Evolutionary conservation across 1,140 invertebrate species (phyloP), one percentile per base, ranked within the genome.

Genomic region (Antheraea mylitta): DNA sequence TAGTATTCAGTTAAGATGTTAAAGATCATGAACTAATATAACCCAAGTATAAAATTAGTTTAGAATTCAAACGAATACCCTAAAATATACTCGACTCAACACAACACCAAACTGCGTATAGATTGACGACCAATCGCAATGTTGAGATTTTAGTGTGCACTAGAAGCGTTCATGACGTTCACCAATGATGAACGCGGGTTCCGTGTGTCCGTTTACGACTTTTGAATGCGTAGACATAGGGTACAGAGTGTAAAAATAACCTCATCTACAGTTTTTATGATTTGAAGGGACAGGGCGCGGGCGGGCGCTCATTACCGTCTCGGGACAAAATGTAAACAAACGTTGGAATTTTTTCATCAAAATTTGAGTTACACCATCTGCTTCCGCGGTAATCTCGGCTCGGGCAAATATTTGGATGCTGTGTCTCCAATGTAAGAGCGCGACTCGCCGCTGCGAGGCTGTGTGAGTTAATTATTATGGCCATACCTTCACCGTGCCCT

Each of bases 361-460:
- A 82, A 79, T 85, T 87, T 86, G 85, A 87, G 81, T 85, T 77
- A 78, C 76, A 77, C 77, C 81, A 82, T 85, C 81, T 86, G 83
- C 70, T 80, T 76, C 78, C 69, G 71, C 58, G 65, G 77, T 74
- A 75, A 82, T 77, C 75, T 76, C 66, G 72, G 70, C 74, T 76
- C 68, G 73, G 69, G 68, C 79, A 85, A 87, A 86, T 87, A 86
- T 87, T 87, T 85, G 70, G 60, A 30, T 62, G 58, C 66, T 13
- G 67, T 53, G 45, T 53, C 45, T 53, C 45, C 45, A 53, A 16
- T 13, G 45, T 13, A 13, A 53, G 9, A 53, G 13, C 38, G 38
- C 38, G 38, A 42, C 38, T 4, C 45, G 19, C 13, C 45, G 58
- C 64, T 58, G 71, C 69, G 72, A 48, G 64, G 67, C 71, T 58